These are phyloP conservation scores for Apostichopus parvimensis DNA, from an alignment of 35 echinoderm and acorn worm genomes.

Conservation along the genomic window DNA sequence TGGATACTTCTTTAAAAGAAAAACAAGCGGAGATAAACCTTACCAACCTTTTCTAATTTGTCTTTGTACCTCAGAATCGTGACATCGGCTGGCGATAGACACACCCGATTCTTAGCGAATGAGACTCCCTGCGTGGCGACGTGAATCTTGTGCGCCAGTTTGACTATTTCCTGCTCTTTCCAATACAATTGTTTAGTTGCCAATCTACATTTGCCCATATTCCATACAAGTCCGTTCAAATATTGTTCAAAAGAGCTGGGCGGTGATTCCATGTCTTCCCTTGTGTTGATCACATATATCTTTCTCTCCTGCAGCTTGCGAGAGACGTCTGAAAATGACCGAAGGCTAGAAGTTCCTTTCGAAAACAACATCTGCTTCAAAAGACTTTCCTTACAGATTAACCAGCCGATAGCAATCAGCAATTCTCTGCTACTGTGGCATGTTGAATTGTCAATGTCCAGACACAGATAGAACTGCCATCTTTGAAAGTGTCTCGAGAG, in stretches of 20 bases:
- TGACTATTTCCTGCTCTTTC: constrained; percentile 23
- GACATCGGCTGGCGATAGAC: constrained; percentile 32
- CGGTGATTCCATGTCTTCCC: neutral
- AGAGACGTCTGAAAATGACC: neutral
- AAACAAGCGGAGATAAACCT: neutral
- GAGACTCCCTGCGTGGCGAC: neutral
- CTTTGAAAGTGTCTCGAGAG: neutral
- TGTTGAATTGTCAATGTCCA: neutral
- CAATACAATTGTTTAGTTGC: constrained; percentile 31
- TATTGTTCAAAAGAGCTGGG: neutral
- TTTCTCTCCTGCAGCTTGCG: neutral
- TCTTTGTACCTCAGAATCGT: constrained; percentile 20
- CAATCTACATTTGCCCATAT: constrained; percentile 23
- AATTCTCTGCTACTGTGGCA: constrained; percentile 31
- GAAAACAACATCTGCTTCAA: neutral
- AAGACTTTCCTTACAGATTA: constrained; percentile 7
- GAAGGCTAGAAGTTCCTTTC: neutral
- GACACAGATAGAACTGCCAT: neutral
- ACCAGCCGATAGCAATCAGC: constrained; percentile 36
- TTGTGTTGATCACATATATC: neutral
- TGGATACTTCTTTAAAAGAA: no score
- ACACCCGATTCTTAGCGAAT: neutral
- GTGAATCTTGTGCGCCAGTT: constrained; percentile 28
- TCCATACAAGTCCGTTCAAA: constrained; percentile 16
- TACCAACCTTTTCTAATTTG: constrained; percentile 12